Base-by-base conservation (phyloP, 2,113 vertebrate species). In the Echinops telfairi region DNA sequence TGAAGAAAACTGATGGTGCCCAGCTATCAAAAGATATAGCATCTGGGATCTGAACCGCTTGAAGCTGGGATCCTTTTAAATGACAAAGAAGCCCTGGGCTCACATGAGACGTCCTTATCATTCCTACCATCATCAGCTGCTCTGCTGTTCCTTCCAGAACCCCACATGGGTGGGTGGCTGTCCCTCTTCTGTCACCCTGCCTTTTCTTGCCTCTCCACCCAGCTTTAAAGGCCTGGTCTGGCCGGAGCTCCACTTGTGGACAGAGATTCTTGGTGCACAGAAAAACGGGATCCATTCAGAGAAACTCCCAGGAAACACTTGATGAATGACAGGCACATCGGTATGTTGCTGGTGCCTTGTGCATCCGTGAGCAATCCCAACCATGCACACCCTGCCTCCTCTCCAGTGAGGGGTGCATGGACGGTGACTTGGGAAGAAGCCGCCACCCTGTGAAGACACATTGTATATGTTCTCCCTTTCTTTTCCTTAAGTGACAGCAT, bases 401-500 rank as follows among this genome's bases (percentile, higher is more conserved):
- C 10, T 60, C 53, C 12, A 1, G 58, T 2, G 2, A 36, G 31
- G 20, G 5, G 6, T 22, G 9, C 75, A 29, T 27, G 36, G 15
- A 29, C 53, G 31, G 47, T 20, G 25, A 0, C 38, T 29, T 31
- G 81, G 43, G 33, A 15, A 73, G 78, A 66, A 4, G 29, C 19
- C 8, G 38, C 17, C 16, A 6, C 33, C 57, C 36, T 68, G 73
- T 71, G 20, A 77, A 90, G 70, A 58, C 17, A 62, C 47, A 17
- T 57, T 25, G 31, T n/a, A 23, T 10, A 29, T 58, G 11, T 2
- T 22, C 20, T 3, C 19, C 33, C 71, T 86, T 86, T 93, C 78
- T 36, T 92, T 71, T 82, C 83, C 58, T 20, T 92, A 8, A 47
- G 86, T 89, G 62, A 95, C 68, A 84, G 83, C 31, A 73, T 91